Evolutionary conservation across 35 echinoderm and acorn worm species (phyloP), one percentile per base, ranked within the genome.

Genomic region (Anneissia japonica): DNA sequence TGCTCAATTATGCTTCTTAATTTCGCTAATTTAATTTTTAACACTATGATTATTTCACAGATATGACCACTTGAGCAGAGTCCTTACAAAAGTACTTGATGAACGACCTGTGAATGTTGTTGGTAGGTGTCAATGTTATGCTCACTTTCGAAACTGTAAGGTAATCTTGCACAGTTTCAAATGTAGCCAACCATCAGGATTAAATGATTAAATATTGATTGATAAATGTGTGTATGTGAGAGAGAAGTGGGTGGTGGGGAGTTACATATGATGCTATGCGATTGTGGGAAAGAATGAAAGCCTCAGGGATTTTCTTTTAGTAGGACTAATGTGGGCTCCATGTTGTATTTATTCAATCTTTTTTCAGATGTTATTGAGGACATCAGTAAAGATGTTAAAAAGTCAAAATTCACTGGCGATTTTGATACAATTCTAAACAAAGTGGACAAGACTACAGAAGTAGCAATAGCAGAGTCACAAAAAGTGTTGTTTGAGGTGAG

Each of bases 101-200:
- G 95, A 98, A 82, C 88, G 95, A 82, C 95, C 95, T 82, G 91
- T 91, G 74, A 98, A 98, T 94, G 95, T 98, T 91, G 95, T 89
- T 31, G 95, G 95, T 98, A 85, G 93, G 95, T 90, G 34, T 37
- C 46, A 36, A 37, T 35, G 17, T 19, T 84, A 43, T 43, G 51
- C 40, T 43, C 40, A 43, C 26, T 64, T 19, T 6, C n/a, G n/a
- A n/a, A n/a, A n/a, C n/a, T n/a, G n/a, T n/a, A n/a, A n/a, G n/a
- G n/a, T n/a, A n/a, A n/a, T n/a, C n/a, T n/a, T n/a, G n/a, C n/a
- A n/a, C n/a, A n/a, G n/a, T n/a, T n/a, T n/a, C n/a, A n/a, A n/a
- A n/a, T n/a, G n/a, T n/a, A n/a, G n/a, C n/a, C n/a, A n/a, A n/a
- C n/a, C n/a, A n/a, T n/a, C n/a, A n/a, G n/a, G n/a, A n/a, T n/a